phyloP scores from a whole-genome alignment of 2,113 vertebrate genomes.

The Phalacrocorax brasilianus region DNA sequence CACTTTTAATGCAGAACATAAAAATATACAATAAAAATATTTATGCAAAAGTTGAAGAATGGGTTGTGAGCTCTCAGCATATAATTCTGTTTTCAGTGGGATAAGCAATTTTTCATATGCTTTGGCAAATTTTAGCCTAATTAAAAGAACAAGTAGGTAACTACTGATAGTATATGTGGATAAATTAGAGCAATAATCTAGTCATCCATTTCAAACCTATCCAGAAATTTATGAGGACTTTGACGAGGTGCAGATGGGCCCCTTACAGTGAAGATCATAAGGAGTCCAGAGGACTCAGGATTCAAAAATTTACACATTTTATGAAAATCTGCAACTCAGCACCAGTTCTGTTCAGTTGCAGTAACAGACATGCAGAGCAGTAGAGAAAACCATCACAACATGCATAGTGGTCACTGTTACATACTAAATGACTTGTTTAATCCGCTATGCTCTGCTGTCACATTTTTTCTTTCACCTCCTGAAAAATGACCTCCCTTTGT shows the following conservation, averaged over 20 bases:
- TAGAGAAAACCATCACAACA: neutral
- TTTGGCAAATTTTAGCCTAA: slow-evolving; percentile 24
- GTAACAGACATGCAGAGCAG: neutral
- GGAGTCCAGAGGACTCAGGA: neutral
- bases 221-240: neutral
- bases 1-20: neutral
- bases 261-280: neutral
- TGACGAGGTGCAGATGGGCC: neutral
- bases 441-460: neutral
- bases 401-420: neutral
- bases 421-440: neutral
- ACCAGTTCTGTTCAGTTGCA: neutral
- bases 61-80: neutral
- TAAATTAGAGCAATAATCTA: slow-evolving; percentile 1
- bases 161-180: neutral
- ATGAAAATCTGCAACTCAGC: neutral
- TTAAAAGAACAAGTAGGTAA: slow-evolving; percentile 32
- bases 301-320: neutral
- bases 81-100: neutral
- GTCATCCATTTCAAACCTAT: neutral
- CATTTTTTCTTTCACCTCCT: neutral
- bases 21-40: slow-evolving; percentile 6
- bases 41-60: slow-evolving; percentile 29
- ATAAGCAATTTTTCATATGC: neutral
- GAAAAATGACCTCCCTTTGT: neutral